Evolutionary conservation across 2,888 invertebrate genomes (phyloP).

Genomic region (Ariolimax columbianus): DNA sequence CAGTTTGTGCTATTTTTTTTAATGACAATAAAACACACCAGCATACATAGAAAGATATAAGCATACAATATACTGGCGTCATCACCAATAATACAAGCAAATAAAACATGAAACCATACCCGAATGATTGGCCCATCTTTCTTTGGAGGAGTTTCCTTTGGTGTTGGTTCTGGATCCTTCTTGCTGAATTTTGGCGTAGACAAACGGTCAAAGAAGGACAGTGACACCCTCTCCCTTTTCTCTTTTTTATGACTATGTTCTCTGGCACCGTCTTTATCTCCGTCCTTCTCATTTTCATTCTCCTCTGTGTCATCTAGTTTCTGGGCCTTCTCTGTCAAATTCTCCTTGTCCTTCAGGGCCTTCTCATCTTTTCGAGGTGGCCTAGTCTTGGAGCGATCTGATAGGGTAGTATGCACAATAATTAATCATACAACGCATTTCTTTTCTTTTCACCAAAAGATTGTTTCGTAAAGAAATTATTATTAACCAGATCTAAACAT

Average conservation of each 20-base stretch:
- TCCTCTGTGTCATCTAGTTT: slow-evolving; percentile 44
- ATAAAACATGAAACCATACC: slow-evolving; percentile 37
- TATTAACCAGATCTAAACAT: not conserved
- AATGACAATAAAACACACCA: too few species aligned
- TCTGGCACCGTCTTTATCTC: slow-evolving; percentile 56
- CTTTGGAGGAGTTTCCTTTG: slow-evolving; percentile 39
- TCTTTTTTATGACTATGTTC: slow-evolving; percentile 51
- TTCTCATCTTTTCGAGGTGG: slow-evolving; percentile 38
- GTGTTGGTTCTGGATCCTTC: slow-evolving; percentile 30
- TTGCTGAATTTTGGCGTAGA: slow-evolving; percentile 53
- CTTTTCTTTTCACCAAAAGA: not conserved
- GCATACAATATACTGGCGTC: not conserved
- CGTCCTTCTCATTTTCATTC: slow-evolving; percentile 55
- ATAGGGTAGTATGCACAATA: not conserved
- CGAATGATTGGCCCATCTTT: slow-evolving; percentile 50
- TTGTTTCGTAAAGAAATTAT: not conserved
- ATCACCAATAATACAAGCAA: not conserved
- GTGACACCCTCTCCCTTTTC: slow-evolving; percentile 47
- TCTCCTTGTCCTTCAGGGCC: slow-evolving; percentile 45
- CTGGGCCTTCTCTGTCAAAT: slow-evolving; percentile 39
- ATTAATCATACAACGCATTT: not conserved
- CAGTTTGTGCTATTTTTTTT: too few species aligned
- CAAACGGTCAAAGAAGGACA: slow-evolving; percentile 51
- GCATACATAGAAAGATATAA: too few species aligned
- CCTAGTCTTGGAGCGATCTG: slow-evolving; percentile 52